Conservation (phyloP, 2,113 vertebrate genomes). For the Zosterops japonicus region DNA sequence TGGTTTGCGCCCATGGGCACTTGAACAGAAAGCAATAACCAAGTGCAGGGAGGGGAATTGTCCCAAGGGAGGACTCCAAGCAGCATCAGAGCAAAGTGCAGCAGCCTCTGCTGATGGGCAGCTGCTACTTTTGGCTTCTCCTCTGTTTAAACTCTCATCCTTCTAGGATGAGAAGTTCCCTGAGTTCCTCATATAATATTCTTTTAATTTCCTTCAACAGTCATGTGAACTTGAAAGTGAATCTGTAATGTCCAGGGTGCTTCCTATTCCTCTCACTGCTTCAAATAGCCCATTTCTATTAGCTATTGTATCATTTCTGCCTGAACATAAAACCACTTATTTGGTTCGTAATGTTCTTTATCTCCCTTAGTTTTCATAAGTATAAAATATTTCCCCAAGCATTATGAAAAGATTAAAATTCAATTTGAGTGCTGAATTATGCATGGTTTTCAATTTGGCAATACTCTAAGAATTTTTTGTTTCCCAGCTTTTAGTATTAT, state of each 20-base stretch:
- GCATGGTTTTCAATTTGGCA: conserved; percentile 57
- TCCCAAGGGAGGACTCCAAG: background rate
- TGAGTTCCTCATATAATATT: background rate
- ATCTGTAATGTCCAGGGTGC: background rate
- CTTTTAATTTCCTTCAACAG: background rate
- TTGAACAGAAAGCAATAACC: background rate
- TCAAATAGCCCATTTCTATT: background rate
- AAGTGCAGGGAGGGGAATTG: background rate
- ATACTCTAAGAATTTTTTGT: conserved; percentile 21
- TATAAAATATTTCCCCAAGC: conserved; percentile 60
- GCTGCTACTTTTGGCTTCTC: background rate
- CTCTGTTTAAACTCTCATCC: background rate
- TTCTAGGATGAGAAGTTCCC: background rate
- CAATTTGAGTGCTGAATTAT: conserved; percentile 68
- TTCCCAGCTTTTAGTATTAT: background rate
- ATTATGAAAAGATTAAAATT: conserved; percentile 64
- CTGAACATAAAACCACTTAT: conserved; percentile 26
- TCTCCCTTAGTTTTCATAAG: conserved; percentile 49
- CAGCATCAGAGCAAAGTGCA: background rate
- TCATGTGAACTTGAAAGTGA: background rate
- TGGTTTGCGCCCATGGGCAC: background rate
- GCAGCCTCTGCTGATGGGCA: background rate
- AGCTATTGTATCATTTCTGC: background rate
- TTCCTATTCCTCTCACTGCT: background rate
- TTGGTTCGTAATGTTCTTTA: conserved; percentile 58